Evolutionary conservation across 2,888 invertebrate genomes (phyloP).

Genomic region (Dorcus parallelipipedus): DNA sequence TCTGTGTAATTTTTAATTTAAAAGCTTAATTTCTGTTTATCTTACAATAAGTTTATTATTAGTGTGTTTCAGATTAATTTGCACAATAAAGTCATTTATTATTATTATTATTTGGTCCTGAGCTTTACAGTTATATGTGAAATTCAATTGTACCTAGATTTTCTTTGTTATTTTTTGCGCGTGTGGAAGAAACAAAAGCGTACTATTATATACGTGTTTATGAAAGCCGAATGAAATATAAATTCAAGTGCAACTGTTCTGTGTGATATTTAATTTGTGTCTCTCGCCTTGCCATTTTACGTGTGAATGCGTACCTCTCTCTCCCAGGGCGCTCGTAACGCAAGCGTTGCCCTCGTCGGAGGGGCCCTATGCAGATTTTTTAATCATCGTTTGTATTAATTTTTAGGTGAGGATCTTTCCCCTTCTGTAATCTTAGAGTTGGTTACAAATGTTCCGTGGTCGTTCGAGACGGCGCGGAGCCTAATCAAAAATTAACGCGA

Average conservation of each 20-base stretch:
- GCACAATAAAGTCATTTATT: too few species aligned
- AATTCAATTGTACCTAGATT: too few species aligned
- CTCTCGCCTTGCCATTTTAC: conserved; percentile 31
- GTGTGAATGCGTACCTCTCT: conserved; percentile 29
- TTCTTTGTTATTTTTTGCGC: neutral
- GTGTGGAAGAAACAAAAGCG: neutral
- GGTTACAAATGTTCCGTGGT: neutral
- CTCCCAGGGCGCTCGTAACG: conserved; percentile 34
- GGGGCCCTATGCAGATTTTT: conserved; percentile 40
- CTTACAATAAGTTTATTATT: too few species aligned
- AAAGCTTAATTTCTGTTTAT: too few species aligned
- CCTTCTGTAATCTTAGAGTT: conserved; percentile 6
- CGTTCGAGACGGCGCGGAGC: neutral
- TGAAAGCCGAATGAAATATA: conserved; percentile 17
- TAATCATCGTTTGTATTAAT: conserved; percentile 41
- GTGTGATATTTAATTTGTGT: conserved; percentile 33
- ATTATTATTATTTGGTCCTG: too few species aligned
- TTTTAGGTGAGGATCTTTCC: conserved; percentile 29
- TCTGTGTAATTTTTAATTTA: too few species aligned
- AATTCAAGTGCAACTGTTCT: conserved; percentile 22
- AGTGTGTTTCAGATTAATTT: too few species aligned
- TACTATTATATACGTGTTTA: neutral
- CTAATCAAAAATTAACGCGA: neutral
- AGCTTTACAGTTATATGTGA: too few species aligned
- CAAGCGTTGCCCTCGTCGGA: conserved; percentile 22